Evolutionary conservation across 2,113 vertebrate genomes (phyloP).

Genomic region (Colaptes auratus): DNA sequence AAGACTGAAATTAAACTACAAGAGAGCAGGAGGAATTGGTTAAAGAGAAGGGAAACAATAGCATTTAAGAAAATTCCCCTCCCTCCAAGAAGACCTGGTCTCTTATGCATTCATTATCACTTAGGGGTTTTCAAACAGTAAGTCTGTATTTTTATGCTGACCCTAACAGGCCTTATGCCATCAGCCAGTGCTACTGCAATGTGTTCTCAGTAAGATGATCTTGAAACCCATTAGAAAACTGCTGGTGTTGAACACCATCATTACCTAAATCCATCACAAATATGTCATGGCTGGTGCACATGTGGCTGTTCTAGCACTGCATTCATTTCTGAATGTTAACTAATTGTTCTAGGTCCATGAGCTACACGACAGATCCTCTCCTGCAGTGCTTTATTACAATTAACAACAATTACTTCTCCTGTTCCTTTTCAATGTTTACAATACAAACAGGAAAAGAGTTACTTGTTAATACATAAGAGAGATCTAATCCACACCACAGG

Average conservation of each 20-base stretch:
- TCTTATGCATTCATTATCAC: not conserved
- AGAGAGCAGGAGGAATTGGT: not conserved
- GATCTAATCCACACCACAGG: rapidly evolving
- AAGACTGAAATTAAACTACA: not conserved
- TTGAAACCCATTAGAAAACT: not conserved
- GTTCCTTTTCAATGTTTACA: not conserved
- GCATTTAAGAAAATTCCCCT: not conserved
- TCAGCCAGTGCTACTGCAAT: not conserved
- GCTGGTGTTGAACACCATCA: not conserved
- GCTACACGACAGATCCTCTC: not conserved
- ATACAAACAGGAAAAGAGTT: not conserved
- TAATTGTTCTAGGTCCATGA: not conserved
- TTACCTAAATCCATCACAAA: not conserved
- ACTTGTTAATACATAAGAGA: not conserved
- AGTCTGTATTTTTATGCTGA: not conserved
- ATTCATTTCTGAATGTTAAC: not conserved
- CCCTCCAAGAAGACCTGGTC: not conserved
- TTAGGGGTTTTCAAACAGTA: not conserved
- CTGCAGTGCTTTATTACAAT: not conserved
- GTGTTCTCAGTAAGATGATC: not conserved
- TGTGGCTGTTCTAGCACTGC: not conserved
- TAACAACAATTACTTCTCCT: not conserved
- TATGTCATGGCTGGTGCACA: not conserved
- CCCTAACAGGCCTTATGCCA: not conserved
- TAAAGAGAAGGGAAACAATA: not conserved